Conservation (phyloP, 1,140 invertebrate species). For the Lysiphlebus fabarum region DNA sequence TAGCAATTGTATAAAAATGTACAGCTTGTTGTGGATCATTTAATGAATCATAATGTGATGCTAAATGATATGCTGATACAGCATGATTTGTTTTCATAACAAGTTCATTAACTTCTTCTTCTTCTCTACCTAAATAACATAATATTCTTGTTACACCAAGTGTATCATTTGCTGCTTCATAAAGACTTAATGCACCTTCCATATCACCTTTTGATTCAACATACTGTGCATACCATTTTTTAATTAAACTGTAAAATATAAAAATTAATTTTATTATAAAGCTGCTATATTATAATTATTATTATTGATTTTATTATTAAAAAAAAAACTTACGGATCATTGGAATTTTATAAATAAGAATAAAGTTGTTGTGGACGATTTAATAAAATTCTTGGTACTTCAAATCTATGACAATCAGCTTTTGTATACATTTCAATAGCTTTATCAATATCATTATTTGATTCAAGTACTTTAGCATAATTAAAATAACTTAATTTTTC, state of each 20-base stretch:
- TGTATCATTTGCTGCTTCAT: conserved; percentile 83
- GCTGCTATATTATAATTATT: too few relatives aligned
- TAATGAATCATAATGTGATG: conserved; percentile 86
- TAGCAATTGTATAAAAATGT: conserved; percentile 73
- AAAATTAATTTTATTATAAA: too few relatives aligned
- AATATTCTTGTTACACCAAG: conserved; percentile 73
- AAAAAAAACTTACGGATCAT: conserved; percentile 68
- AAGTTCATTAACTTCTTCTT: conserved; percentile 79
- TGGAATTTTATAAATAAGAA: conserved; percentile 68
- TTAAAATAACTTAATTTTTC: conserved; percentile 87
- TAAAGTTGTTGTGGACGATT: conserved; percentile 69
- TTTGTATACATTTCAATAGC: conserved; percentile 75
- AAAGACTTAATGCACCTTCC: conserved; percentile 84
- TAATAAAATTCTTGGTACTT: conserved; percentile 90
- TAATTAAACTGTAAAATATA: conserved; percentile 41
- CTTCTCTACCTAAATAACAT: conserved; percentile 83
- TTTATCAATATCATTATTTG: conserved; percentile 64
- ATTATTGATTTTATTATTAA: background rate
- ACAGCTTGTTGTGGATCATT: conserved; percentile 85
- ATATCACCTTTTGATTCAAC: conserved; percentile 92
- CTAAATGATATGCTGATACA: conserved; percentile 86
- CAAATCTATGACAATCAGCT: conserved; percentile 82
- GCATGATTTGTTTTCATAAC: conserved; percentile 74
- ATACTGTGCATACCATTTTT: conserved; percentile 96
- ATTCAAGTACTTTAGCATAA: conserved; percentile 74